A percentile compares a stretch with the other conserved stretches of the same genome.
Evolutionary conservation across 2,888 invertebrate genomes (phyloP).

Genomic region (Diadegma fenestrale): DNA sequence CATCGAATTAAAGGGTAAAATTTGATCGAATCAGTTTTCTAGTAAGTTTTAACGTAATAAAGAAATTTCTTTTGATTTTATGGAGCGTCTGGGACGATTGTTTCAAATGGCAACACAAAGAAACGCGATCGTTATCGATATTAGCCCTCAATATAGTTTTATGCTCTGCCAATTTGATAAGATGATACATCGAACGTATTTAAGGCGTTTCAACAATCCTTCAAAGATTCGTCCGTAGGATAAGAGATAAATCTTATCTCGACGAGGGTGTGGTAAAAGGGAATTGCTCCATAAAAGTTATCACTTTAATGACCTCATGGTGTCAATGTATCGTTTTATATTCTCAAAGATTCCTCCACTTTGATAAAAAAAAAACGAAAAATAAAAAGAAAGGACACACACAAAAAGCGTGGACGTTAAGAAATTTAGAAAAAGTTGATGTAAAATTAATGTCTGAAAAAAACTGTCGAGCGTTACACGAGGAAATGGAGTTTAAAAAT

Average conservation of each 20-base stretch:
- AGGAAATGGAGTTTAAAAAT: not conserved
- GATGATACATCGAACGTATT: conserved; percentile 19
- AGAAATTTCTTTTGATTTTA: too few species aligned
- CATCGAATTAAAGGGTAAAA: not conserved
- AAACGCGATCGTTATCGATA: not conserved
- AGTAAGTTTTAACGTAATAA: not conserved
- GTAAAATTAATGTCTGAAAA: not conserved
- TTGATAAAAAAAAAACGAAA: not conserved
- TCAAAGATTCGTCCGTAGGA: conserved; percentile 1
- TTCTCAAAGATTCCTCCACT: not conserved
- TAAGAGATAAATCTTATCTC: not conserved
- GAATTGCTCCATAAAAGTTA: not conserved
- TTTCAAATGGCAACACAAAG: not conserved
- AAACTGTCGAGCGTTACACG: not conserved
- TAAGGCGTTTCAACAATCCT: conserved; percentile 6
- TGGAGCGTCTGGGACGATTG: not conserved
- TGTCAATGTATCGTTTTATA: not conserved
- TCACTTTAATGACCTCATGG: not conserved
- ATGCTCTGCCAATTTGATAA: conserved; percentile 6
- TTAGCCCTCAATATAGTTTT: not conserved
- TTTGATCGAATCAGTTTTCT: not conserved
- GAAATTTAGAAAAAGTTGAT: not conserved
- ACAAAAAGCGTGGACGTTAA: not conserved
- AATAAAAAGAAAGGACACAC: not conserved
- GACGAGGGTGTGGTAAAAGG: conserved; percentile 24